Percentiles rank a stretch among this genome's conserved stretches.
Conservation (phyloP, 2,888 invertebrate species). For the Noctua janthina region DNA sequence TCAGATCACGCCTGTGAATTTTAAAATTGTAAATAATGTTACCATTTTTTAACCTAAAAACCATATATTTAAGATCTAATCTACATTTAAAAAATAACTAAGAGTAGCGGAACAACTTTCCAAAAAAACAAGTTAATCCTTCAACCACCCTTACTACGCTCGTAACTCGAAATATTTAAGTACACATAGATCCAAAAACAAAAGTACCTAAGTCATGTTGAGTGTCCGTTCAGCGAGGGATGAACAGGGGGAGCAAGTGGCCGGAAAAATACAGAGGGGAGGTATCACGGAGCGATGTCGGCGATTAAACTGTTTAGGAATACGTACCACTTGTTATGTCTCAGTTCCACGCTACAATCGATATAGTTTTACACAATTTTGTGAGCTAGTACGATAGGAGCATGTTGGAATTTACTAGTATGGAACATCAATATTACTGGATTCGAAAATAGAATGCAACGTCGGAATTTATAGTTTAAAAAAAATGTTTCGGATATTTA, state of each 20-base stretch:
- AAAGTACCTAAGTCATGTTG: constrained; percentile 63
- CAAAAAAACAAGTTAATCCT: constrained; percentile 31
- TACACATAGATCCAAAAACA: constrained; percentile 52
- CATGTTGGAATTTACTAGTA: constrained; percentile 14
- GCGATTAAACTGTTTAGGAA: constrained; percentile 70
- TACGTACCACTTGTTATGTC: constrained; percentile 66
- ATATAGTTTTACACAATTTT: constrained; percentile 56
- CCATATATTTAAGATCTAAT: background rate
- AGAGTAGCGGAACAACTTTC: background rate
- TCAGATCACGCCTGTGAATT: too few species aligned
- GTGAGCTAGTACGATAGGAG: background rate
- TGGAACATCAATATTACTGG: constrained; percentile 40
- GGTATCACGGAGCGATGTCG: constrained; percentile 69
- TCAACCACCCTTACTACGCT: constrained; percentile 15
- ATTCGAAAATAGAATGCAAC: background rate
- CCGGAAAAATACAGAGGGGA: constrained; percentile 76
- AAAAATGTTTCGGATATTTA: background rate
- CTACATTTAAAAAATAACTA: background rate
- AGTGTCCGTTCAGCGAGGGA: constrained; percentile 65
- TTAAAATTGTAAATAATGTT: background rate
- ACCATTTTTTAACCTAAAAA: background rate
- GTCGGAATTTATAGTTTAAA: background rate
- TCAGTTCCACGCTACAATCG: constrained; percentile 62
- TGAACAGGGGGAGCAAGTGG: constrained; percentile 74
- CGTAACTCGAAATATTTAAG: constrained; percentile 48